A percentile compares a stretch with the other conserved stretches of the same genome.
Conservation (phyloP, 1,140 invertebrate genomes). For the Drosophila pruinosa region DNA sequence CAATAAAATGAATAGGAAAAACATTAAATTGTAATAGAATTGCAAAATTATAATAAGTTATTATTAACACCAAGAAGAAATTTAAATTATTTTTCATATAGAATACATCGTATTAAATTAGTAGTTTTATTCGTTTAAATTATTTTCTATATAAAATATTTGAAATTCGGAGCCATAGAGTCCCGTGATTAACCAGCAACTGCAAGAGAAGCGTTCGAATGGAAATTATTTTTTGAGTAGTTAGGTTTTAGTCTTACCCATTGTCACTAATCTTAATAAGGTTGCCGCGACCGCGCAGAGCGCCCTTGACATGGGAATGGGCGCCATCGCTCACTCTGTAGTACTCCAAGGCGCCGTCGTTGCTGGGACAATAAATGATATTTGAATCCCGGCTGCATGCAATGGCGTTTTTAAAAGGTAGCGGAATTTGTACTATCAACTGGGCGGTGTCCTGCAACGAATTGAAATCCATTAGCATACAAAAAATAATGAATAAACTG, state of each 20-base stretch:
- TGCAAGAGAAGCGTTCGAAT: slow-evolving; percentile 24
- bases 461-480: neutral
- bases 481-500: neutral
- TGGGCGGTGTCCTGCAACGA: slow-evolving; percentile 56
- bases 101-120: too few species aligned
- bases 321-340: slow-evolving; percentile 63
- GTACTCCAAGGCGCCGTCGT: slow-evolving; percentile 68
- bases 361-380: slow-evolving; percentile 68
- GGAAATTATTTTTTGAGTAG: neutral
- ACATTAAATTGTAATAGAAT: neutral
- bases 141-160: slow-evolving; percentile 57
- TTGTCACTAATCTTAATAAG: slow-evolving; percentile 70
- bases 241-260: slow-evolving; percentile 42
- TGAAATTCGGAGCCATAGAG: slow-evolving; percentile 75
- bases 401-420: slow-evolving; percentile 76
- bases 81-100: neutral
- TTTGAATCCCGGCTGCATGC: slow-evolving; percentile 65
- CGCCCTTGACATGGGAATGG: slow-evolving; percentile 62
- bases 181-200: slow-evolving; percentile 70
- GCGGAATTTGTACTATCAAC: slow-evolving; percentile 69
- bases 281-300: slow-evolving; percentile 66
- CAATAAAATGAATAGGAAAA: neutral
- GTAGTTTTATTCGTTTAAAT: neutral
- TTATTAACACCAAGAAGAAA: neutral
- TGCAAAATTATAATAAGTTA: neutral